Evolutionary conservation across 2,113 vertebrate genomes (phyloP), one percentile per base, ranked within the genome.

Genomic region (Chloebia gouldiae): DNA sequence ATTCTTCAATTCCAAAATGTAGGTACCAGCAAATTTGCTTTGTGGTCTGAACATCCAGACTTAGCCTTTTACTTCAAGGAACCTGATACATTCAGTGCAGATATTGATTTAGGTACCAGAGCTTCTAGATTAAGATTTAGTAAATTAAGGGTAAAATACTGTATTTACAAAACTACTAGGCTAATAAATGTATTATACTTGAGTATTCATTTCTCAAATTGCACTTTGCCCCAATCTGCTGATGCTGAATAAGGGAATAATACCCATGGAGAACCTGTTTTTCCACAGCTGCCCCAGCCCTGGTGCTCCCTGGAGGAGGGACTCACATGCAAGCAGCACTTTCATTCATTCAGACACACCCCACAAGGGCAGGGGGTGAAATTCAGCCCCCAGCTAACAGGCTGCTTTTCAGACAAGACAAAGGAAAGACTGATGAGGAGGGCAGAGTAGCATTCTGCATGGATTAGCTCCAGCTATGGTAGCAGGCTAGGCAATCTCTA

Each of bases 221-320:
- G 88, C 39, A 42, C 61, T 72, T 47, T 39, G 33, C 25, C 54
- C 7, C 30, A 50, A 14, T 14, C 57, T 6, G 25, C 66, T 19
- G 45, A 63, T 33, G 35, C 33, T 69, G 75, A 81, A 13, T 12
- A 42, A 56, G 15, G 19, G 61, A 65, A 24, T 13, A 45, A 63
- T 0, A 44, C 44, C 25, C 30, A 31, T 0, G 6, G 24, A 44
- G 72, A 59, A 75, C 2, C 19, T 45, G 49, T 4, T 75, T 44
- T 28, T 22, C 0, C 2, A 27, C 11, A 53, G 42, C 18, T 13
- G n/a, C 20, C 39, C 22, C 53, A 68, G 69, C 19, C 39, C 65
- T 24, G 7, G 8, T 27, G 70, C 49, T 53, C 60, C 50, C 53
- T 51, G 16, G 47, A 61, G 68, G 24, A 57, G 15, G 35, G 18